Base-by-base conservation (phyloP, 2,113 vertebrate genomes). In the Microcebus tavaratra region DNA sequence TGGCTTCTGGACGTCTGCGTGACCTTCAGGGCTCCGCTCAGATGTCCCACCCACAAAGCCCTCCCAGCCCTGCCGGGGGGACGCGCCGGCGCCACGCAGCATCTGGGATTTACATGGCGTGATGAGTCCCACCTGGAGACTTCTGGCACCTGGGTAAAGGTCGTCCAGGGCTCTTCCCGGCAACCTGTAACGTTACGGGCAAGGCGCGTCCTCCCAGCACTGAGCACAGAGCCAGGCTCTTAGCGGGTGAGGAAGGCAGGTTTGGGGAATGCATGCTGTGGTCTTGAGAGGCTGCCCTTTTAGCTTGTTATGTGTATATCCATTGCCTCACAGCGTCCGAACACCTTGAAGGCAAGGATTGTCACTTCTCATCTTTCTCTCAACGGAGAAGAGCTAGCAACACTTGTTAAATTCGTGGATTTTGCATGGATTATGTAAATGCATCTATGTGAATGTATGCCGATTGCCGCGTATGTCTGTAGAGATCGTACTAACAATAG, bases 1-100 rank as follows among this genome's bases (percentile, higher is more conserved):
- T 12, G 25, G 39, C 72, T 75, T 48, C 72, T 75, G 13, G 13
- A 29, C 0, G 14, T 45, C 72, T 25, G 42, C 29, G 25, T 17
- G 25, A 42, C 25, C 42, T 75, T 75, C 7, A 29, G 42, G 25
- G 42, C 72, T 45, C 70, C 25, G 20, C 36, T 73, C 21, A 72
- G 70, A 42, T 42, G 39, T 6, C 36, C 36, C 1, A 9, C 13
- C 70, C 12, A 18, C 70, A 73, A 73, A 15, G 13, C 25, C 2
- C 59, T 61, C 5, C 75, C 29, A 50, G 9, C 27, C 75, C 29
- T 45, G 3, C 1, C 5, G 45, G 34, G 34, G 34, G 67, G 29
- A 9, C 0, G 5, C 0, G 0, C 45, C 15, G 29, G 42, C 45
- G 29, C 4, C 0, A 29, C 5, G 5, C 75, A 50, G 17, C 75